A percentile compares a stretch with the other conserved stretches of the same genome.
Conservation (phyloP, 2,888 invertebrate genomes). For the Ptychoptera contaminata region DNA sequence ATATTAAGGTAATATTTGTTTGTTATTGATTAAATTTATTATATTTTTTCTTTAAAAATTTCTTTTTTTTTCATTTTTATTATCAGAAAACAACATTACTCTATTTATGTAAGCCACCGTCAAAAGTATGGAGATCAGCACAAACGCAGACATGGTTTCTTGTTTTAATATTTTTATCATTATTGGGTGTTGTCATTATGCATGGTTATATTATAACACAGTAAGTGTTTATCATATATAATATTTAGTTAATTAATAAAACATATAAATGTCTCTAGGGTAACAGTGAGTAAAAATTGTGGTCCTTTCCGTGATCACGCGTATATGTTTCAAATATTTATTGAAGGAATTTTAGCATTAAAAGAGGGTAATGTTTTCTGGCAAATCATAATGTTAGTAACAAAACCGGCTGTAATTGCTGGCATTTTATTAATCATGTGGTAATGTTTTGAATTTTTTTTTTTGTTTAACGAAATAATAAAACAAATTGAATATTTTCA, state of each 20-base stretch:
- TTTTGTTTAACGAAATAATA: conserved; percentile 1
- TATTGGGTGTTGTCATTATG: conserved; percentile 41
- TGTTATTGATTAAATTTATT: background rate
- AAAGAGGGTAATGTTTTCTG: conserved; percentile 32
- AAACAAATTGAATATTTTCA: conserved; percentile 27
- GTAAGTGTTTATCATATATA: conserved; percentile 27
- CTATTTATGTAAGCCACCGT: conserved; percentile 50
- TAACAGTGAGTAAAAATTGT: conserved; percentile 36
- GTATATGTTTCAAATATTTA: conserved; percentile 40
- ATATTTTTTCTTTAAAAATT: background rate
- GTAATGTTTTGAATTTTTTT: conserved; percentile 26
- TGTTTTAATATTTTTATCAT: conserved; percentile 47
- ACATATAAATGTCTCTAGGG: conserved; percentile 25
- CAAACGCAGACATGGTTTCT: conserved; percentile 62
- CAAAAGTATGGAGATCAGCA: conserved; percentile 39
- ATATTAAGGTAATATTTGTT: conserved; percentile 24
- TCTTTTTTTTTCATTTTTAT: no score
- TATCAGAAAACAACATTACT: conserved; percentile 14
- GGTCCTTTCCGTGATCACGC: conserved; percentile 45
- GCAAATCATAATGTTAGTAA: conserved; percentile 32
- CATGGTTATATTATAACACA: conserved; percentile 48
- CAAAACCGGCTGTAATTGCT: conserved; percentile 44
- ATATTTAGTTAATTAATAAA: background rate
- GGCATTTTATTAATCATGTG: conserved; percentile 42
- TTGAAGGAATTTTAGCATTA: conserved; percentile 37